Conservation (phyloP, 2,888 invertebrate species). For the Busseola fusca region DNA sequence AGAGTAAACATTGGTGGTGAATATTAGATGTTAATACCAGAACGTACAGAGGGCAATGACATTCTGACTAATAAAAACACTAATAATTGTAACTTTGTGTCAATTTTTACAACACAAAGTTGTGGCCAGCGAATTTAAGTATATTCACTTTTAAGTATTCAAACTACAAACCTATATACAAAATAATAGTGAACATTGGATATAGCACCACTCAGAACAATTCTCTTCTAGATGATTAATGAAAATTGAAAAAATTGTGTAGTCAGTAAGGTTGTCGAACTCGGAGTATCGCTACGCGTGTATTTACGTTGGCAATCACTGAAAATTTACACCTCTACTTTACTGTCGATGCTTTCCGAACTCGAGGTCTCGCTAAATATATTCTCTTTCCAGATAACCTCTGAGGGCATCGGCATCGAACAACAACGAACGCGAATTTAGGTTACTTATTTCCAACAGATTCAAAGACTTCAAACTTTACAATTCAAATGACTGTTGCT, state of each 20-base stretch:
- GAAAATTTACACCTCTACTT: slow-evolving; percentile 80
- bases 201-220: not conserved
- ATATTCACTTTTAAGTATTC: not conserved
- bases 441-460: slow-evolving; percentile 77
- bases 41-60: slow-evolving; percentile 73
- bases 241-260: slow-evolving; percentile 36
- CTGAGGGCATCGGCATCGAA: slow-evolving; percentile 75
- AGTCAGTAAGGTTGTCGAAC: slow-evolving; percentile 75
- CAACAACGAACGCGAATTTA: slow-evolving; percentile 76
- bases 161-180: slow-evolving; percentile 5
- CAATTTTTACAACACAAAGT: slow-evolving; percentile 17
- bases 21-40: slow-evolving; percentile 67
- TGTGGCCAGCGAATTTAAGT: not conserved
- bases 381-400: slow-evolving; percentile 75
- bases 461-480: slow-evolving; percentile 70
- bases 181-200: not conserved
- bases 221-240: slow-evolving; percentile 13
- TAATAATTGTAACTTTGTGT: slow-evolving; percentile 56
- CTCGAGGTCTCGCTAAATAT: slow-evolving; percentile 78
- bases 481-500: slow-evolving; percentile 70
- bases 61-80: slow-evolving; percentile 67
- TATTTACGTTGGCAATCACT: slow-evolving; percentile 81
- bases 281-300: slow-evolving; percentile 70
- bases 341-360: slow-evolving; percentile 72
- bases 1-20: slow-evolving; percentile 70